A percentile compares a stretch with the other conserved stretches of the same genome.
Evolutionary conservation across 1,140 invertebrate genomes (phyloP).

Genomic region (Cotesia chilonis): DNA sequence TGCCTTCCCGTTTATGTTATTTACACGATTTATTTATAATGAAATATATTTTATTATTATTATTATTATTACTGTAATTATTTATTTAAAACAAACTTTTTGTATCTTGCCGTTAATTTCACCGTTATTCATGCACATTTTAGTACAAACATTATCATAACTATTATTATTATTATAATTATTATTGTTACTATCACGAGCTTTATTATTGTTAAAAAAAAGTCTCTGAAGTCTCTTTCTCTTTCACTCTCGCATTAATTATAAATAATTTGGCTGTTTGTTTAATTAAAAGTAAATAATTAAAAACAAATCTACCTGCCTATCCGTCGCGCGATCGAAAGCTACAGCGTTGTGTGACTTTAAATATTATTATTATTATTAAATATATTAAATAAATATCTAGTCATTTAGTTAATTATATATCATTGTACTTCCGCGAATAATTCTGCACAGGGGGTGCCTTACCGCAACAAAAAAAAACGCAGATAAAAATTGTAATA

Average conservation of each 20-base stretch:
- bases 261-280: slow-evolving; percentile 27
- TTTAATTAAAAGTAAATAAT: slow-evolving; percentile 9
- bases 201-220: neutral
- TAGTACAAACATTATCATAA: slow-evolving; percentile 1
- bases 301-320: slow-evolving; percentile 29
- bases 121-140: slow-evolving; percentile 1
- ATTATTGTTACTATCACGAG: neutral
- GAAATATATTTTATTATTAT: slow-evolving; percentile 18
- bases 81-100: no score
- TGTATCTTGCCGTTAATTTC: no score
- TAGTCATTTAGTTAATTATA: slow-evolving; percentile 53
- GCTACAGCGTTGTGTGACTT: slow-evolving; percentile 48
- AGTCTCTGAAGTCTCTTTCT: slow-evolving; percentile 30
- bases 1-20: slow-evolving; percentile 55
- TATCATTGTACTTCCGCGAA: slow-evolving; percentile 55
- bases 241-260: slow-evolving; percentile 25
- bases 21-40: slow-evolving; percentile 34
- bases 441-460: slow-evolving; percentile 54
- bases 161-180: slow-evolving; percentile 3
- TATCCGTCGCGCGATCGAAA: slow-evolving; percentile 37
- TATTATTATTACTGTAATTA: slow-evolving; percentile 5
- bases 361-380: slow-evolving; percentile 35
- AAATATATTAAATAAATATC: slow-evolving; percentile 33
- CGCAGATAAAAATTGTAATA: slow-evolving; percentile 32
- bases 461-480: slow-evolving; percentile 47